These are phyloP conservation scores for Eupeodes latifasciatus DNA, from an alignment of 2,888 invertebrate genomes.

Conservation along the genomic window DNA sequence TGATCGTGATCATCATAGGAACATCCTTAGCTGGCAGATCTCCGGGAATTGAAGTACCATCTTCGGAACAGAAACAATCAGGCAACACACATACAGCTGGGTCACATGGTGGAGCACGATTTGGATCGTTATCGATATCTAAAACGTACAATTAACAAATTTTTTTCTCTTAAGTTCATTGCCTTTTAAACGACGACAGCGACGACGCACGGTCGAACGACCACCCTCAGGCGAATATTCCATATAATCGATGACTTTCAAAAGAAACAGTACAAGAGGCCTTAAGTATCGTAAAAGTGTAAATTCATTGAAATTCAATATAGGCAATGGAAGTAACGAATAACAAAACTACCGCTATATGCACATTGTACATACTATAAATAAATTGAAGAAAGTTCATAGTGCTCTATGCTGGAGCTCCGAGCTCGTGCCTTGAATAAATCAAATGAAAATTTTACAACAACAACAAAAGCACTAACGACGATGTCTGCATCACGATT, in stretches of 20 bases:
- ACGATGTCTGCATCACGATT: conserved; percentile 42
- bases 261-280: conserved; percentile 22
- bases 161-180: conserved; percentile 49
- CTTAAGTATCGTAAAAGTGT: conserved; percentile 35
- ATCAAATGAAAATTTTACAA: conserved; percentile 24
- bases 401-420: conserved; percentile 39
- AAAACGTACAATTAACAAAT: conserved; percentile 79
- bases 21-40: conserved; percentile 93
- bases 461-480: background rate
- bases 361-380: conserved; percentile 2
- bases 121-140: conserved; percentile 97
- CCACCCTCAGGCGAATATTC: conserved; percentile 9
- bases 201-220: conserved; percentile 15
- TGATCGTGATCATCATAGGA: conserved; percentile 97
- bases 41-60: conserved; percentile 94
- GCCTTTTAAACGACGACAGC: background rate
- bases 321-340: background rate
- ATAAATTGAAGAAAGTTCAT: conserved; percentile 65
- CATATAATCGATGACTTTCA: conserved; percentile 20
- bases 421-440: conserved; percentile 66
- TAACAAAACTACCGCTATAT: conserved; percentile 46
- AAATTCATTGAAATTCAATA: conserved; percentile 63
- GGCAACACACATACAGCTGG: conserved; percentile 93
- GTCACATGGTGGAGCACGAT: conserved; percentile 95
- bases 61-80: conserved; percentile 97